Conservation (phyloP, 2,888 invertebrate genomes). For the Hecatera dysodea region DNA sequence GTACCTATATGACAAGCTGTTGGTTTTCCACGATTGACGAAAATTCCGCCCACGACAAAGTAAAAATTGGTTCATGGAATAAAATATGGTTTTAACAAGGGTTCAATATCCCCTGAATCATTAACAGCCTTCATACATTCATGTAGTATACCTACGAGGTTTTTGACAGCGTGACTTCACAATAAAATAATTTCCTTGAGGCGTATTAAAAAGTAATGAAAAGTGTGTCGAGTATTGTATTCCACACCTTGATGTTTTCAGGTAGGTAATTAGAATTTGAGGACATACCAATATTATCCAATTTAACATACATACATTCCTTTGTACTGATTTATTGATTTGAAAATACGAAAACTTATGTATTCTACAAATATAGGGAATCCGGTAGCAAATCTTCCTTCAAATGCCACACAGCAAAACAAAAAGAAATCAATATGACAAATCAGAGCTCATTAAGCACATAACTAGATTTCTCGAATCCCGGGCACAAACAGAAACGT, state of each 20-base stretch:
- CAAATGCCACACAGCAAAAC: neutral
- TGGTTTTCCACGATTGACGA: conserved; percentile 12
- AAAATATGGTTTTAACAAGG: conserved; percentile 38
- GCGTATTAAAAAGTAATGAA: conserved; percentile 30
- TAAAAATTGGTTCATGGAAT: conserved; percentile 43
- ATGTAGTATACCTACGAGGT: conserved; percentile 10
- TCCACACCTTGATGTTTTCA: neutral
- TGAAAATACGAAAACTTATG: neutral
- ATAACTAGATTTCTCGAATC: conserved; percentile 7
- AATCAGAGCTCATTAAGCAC: neutral
- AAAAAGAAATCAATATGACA: neutral
- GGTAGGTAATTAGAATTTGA: conserved; percentile 12
- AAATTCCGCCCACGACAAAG: conserved; percentile 24
- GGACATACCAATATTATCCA: neutral
- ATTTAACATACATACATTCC: neutral
- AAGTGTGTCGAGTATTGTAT: conserved; percentile 31
- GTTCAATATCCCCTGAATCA: conserved; percentile 36
- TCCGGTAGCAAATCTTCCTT: neutral
- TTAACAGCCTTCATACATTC: conserved; percentile 41
- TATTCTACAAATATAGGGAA: conserved; percentile 7
- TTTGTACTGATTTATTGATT: neutral
- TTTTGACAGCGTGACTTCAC: conserved; percentile 34
- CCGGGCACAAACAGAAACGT: neutral
- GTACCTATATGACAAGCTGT: neutral
- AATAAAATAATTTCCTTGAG: conserved; percentile 23